These are phyloP conservation scores for Pseudomyrmex pallidus DNA, from an alignment of 1,140 invertebrate species.

Conservation along the genomic window DNA sequence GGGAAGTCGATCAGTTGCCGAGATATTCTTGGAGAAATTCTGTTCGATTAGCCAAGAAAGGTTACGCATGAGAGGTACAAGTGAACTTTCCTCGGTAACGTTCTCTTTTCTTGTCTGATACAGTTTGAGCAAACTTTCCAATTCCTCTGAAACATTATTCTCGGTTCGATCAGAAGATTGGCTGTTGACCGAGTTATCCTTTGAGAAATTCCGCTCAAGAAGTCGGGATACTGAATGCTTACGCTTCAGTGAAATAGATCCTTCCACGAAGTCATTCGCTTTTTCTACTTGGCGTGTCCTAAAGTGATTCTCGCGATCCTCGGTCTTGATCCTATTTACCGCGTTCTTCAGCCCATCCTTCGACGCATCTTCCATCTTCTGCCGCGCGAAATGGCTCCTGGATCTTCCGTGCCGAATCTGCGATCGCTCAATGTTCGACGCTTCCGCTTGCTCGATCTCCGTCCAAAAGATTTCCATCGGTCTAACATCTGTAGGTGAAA, in stretches of 20 bases:
- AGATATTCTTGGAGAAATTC: constrained; percentile 29
- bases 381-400: constrained; percentile 74
- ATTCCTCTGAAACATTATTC: constrained; percentile 22
- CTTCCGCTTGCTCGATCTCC: constrained; percentile 72
- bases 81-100: background rate
- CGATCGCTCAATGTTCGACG: constrained; percentile 50
- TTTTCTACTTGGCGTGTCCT: background rate
- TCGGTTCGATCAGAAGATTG: constrained; percentile 26
- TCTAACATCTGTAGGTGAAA: background rate
- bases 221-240: constrained; percentile 13
- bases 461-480: constrained; percentile 31
- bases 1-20: background rate
- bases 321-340: constrained; percentile 30
- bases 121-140: constrained; percentile 38
- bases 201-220: constrained; percentile 19
- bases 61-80: constrained; percentile 9
- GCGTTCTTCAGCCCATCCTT: constrained; percentile 15
- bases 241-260: constrained; percentile 9
- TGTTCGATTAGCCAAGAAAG: constrained; percentile 30
- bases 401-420: constrained; percentile 82
- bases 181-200: constrained; percentile 46
- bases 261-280: background rate
- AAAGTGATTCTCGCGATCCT: constrained; percentile 33
- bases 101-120: background rate
- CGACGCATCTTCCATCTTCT: constrained; percentile 63